Evolutionary conservation across 2,888 invertebrate species (phyloP).

Genomic region (Gryllus longicercus): DNA sequence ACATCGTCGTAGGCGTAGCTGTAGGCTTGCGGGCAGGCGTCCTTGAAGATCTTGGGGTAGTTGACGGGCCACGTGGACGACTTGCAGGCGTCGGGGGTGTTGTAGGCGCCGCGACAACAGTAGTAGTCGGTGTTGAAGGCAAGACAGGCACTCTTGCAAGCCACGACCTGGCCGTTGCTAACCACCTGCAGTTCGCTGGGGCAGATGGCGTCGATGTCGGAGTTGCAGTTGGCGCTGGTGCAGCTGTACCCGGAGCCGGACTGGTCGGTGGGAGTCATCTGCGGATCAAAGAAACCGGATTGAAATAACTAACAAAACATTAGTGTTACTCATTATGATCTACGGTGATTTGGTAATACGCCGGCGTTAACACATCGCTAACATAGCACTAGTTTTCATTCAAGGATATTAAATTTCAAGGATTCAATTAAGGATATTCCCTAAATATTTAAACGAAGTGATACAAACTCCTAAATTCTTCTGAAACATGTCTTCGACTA

Average conservation of each 20-base stretch:
- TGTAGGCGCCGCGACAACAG: conserved; percentile 50
- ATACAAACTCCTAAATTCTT: too few species aligned
- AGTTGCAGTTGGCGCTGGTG: conserved; percentile 43
- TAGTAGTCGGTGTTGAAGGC: conserved; percentile 50
- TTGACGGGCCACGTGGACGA: conserved; percentile 44
- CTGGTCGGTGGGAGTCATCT: conserved; percentile 27
- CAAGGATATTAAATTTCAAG: too few species aligned
- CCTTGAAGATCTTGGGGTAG: conserved; percentile 50
- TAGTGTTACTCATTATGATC: too few species aligned
- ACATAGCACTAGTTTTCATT: too few species aligned
- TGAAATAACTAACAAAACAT: too few species aligned
- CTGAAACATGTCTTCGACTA: too few species aligned
- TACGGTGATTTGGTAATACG: too few species aligned
- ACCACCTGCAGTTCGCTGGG: conserved; percentile 43
- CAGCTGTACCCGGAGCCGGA: conserved; percentile 44
- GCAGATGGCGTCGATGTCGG: conserved; percentile 46
- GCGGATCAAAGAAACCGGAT: too few species aligned
- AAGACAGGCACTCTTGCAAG: conserved; percentile 51
- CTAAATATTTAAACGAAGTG: too few species aligned
- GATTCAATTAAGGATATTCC: too few species aligned
- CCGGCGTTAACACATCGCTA: too few species aligned
- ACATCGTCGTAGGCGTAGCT: conserved; percentile 55
- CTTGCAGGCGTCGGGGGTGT: conserved; percentile 48
- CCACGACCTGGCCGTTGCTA: conserved; percentile 42
- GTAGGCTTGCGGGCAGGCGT: conserved; percentile 53